Percentiles rank a stretch among this genome's conserved stretches.
These are phyloP conservation scores for Dendrophyllia cribrosa DNA, from an alignment of 64 coral and sea anemone species.

Conservation along the genomic window DNA sequence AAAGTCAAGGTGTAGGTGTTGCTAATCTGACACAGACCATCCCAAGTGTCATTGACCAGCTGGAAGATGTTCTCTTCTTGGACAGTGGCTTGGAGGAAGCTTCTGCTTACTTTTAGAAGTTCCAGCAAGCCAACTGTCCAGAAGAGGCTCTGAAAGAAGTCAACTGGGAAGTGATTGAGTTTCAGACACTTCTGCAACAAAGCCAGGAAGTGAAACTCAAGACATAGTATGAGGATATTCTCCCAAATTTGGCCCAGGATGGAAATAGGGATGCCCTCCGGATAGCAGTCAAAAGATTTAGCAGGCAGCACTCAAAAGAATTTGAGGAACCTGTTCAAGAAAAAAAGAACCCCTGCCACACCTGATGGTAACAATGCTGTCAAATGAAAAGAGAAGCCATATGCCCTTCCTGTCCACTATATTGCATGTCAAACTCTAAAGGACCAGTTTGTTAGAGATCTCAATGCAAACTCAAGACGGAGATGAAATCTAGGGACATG, in stretches of 20 bases:
- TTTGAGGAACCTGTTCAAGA: slow-evolving; percentile 55
- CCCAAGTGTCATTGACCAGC: not conserved
- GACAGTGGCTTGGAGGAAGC: slow-evolving; percentile 56
- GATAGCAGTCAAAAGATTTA: too few species aligned
- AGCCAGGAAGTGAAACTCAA: slow-evolving; percentile 35
- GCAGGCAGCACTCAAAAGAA: not conserved
- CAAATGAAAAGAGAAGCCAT: slow-evolving; percentile 58
- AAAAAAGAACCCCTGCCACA: slow-evolving; percentile 40
- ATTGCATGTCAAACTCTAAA: slow-evolving; percentile 45
- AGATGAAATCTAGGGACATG: slow-evolving; percentile 40
- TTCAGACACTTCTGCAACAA: slow-evolving; percentile 70
- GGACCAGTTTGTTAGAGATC: slow-evolving; percentile 48
- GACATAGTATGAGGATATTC: slow-evolving; percentile 15
- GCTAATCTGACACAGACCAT: not conserved
- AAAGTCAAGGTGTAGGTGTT: not conserved
- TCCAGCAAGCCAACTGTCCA: slow-evolving; percentile 30
- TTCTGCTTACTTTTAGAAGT: slow-evolving; percentile 36
- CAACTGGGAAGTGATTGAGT: slow-evolving; percentile 58
- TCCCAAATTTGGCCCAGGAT: not conserved
- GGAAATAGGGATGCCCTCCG: not conserved
- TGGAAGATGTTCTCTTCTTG: slow-evolving; percentile 44
- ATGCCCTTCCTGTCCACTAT: too few species aligned
- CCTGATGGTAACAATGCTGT: slow-evolving; percentile 49
- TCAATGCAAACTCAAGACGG: slow-evolving; percentile 28
- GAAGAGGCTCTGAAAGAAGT: slow-evolving; percentile 65